Evolutionary conservation across 2,797 vertebrate genomes (phyloP), one percentile per base, ranked within the genome.

Genomic region (Darevskia nairensis): DNA sequence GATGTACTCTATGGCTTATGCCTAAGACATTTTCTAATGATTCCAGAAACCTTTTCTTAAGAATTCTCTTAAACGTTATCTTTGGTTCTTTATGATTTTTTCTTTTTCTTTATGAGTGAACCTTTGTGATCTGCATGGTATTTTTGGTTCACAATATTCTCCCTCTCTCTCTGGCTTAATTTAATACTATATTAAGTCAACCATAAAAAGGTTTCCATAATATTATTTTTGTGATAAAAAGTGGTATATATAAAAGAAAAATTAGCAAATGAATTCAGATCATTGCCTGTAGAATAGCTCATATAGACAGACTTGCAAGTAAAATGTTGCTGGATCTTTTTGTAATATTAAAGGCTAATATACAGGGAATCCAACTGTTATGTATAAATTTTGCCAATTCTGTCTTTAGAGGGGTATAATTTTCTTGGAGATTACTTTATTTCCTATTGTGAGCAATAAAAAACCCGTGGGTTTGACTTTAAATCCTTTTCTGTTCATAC

Each of bases 381-480:
- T 88, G 61, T 10, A 93, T 74, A 87, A 92, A 81, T 87, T 94
- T 92, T 89, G 90, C 66, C 89, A 88, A 13, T 88, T 94, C 91
- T 0, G 92, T 92, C 89, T 93, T 95, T 91, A 91, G 72, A 0
- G 90, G 91, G 11, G 90, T 84, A 75, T 89, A 93, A 80, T 89
- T 84, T 82, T 90, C 89, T 75, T 88, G 88, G 39, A 83, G 86
- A 93, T 88, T 83, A 0, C 59, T 83, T 41, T 85, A 84, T 95
- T 91, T 93, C 85, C 89, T 87, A 88, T 69, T 17, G 23, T 88
- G 81, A 90, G 91, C 94, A 94, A 90, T 85, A 93, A 94, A 72
- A 89, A 92, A 79, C 92, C 88, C 41, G 3, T 86, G 86, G 59
- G 77, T 84, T 93, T 92, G 89, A 89, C 88, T 91, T 86, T 55